A percentile compares a stretch with the other conserved stretches of the same genome.
phyloP scores from a whole-genome alignment of 2,888 invertebrate genomes.

The Neoascia interrupta region DNA sequence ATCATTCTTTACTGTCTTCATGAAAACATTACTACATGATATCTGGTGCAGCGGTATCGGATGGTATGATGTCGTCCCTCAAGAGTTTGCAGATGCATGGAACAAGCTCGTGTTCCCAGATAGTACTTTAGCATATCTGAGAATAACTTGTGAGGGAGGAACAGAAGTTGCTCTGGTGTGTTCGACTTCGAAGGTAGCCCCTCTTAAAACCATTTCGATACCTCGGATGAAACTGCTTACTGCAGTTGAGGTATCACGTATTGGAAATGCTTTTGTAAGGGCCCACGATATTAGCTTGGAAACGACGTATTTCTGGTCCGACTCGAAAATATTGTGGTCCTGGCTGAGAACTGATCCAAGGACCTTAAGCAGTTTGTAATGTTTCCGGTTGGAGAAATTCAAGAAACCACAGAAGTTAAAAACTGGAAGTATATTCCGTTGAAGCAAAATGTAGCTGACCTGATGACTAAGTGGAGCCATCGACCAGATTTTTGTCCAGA shows the following conservation, averaged over 20 bases:
- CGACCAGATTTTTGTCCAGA: conserved; percentile 1
- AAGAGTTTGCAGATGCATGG: conserved; percentile 40
- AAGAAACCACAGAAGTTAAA: conserved; percentile 40
- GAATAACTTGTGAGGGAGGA: neutral
- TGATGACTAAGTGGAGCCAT: conserved; percentile 54
- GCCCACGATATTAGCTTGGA: conserved; percentile 48
- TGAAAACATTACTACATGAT: conserved; percentile 64
- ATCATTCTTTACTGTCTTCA: conserved; percentile 26
- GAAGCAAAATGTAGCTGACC: conserved; percentile 62
- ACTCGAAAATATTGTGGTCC: conserved; percentile 71
- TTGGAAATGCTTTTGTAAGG: conserved; percentile 46
- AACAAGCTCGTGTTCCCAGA: neutral
- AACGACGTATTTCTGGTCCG: conserved; percentile 69
- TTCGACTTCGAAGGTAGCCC: conserved; percentile 59
- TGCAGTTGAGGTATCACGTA: conserved; percentile 67
- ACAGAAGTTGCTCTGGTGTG: conserved; percentile 5
- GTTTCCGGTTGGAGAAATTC: conserved; percentile 59
- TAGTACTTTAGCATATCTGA: conserved; percentile 3
- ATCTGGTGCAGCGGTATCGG: conserved; percentile 55
- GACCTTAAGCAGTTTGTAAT: conserved; percentile 61
- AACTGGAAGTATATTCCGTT: conserved; percentile 52
- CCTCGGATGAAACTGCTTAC: conserved; percentile 70
- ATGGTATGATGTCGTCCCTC: conserved; percentile 57
- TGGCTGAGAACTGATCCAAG: conserved; percentile 70
- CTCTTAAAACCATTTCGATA: conserved; percentile 66